A percentile compares a stretch with the other conserved stretches of the same genome.
Conservation (phyloP, 2,797 vertebrate species). For the Pseudocheirus occidentalis region DNA sequence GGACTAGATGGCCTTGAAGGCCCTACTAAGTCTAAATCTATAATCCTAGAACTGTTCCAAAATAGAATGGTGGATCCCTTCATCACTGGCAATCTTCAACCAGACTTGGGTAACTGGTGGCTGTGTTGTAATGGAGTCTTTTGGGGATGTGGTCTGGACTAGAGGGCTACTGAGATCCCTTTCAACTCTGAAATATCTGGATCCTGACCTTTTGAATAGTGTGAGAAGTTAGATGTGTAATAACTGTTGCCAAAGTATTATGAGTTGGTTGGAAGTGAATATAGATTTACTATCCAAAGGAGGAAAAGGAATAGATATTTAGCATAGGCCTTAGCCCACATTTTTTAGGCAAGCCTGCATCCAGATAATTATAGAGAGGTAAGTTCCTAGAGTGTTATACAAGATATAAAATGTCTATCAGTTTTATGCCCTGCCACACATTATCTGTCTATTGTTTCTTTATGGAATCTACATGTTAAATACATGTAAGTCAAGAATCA, state of each 20-base stretch:
- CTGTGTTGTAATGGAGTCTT: background rate
- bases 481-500: background rate
- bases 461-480: background rate
- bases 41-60: background rate
- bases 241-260: background rate
- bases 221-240: background rate
- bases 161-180: background rate
- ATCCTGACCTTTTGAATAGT: background rate
- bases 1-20: background rate
- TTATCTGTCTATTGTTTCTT: constrained; percentile 21
- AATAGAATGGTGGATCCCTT: background rate
- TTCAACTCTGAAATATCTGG: background rate
- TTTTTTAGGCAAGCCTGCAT: constrained; percentile 24
- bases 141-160: background rate
- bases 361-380: background rate
- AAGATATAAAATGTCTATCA: constrained; percentile 7
- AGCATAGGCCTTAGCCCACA: background rate
- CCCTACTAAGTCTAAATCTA: background rate
- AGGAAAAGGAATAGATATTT: background rate
- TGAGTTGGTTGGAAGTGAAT: background rate
- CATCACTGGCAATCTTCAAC: background rate
- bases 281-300: background rate
- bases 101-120: background rate
- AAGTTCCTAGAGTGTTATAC: background rate
- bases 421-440: background rate